Evolutionary conservation across 2,797 vertebrate genomes (phyloP), one percentile per base, ranked within the genome.

Genomic region (Gambelia wislizenii): DNA sequence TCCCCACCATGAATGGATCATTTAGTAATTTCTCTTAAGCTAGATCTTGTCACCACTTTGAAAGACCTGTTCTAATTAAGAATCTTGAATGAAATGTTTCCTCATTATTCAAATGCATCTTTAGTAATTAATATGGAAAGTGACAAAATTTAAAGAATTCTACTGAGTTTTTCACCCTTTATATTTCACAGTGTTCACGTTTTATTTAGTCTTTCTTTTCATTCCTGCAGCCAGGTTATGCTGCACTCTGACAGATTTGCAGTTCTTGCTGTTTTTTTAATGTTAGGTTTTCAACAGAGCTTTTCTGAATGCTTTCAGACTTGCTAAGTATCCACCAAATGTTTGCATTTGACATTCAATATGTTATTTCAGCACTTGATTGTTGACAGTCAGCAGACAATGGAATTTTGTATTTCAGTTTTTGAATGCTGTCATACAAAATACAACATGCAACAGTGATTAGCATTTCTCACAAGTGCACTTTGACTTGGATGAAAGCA

Each of bases 11-110:
- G 49, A 36, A 27, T 42, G 0, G 56, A 49, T 80, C 54, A 87
- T 89, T 87, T 85, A 27, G 67, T 83, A 64, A 77, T 92, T 89
- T 81, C 13, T 87, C 85, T 90, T 47, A 74, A 85, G 69, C 30
- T 74, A 87, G 44, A 80, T 49, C 16, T 90, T 87, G 54, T 80
- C 82, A 87, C 36, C 18, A 70, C 59, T 89, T 91, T 79, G 36
- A 89, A 85, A 83, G 27, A 79, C 27, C 44, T 79, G 5, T 52
- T 14, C 33, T 89, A 83, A 89, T 52, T 44, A n/a, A 84, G 64
- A 44, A 89, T 75, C 67, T 52, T 87, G 36, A 16, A 82, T 84
- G 10, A 67, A 74, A 44, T 25, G 30, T 81, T 88, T 89, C 85
- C 75, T 91, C 39, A 64, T 84, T 52, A 83, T 33, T 52, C 1